phyloP scores from a whole-genome alignment of 1,140 invertebrate species.

The Papilio xuthus region DNA sequence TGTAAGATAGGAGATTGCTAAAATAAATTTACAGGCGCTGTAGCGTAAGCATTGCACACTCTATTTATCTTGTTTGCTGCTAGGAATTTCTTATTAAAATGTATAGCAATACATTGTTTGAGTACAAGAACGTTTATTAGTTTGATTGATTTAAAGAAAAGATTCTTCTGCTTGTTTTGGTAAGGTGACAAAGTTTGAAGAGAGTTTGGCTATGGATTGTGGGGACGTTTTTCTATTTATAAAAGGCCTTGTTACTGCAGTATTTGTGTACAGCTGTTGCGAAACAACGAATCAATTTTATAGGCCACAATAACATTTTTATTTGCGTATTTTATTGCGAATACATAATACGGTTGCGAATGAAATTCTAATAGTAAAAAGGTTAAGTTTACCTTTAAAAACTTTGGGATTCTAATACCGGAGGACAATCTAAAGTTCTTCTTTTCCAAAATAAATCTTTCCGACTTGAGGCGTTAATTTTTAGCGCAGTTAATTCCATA shows the following conservation, averaged over 20 bases:
- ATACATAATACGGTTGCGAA: background rate
- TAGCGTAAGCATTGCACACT: background rate
- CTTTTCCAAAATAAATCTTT: background rate
- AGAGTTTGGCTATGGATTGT: background rate
- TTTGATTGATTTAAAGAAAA: background rate
- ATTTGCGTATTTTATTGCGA: conserved; percentile 17
- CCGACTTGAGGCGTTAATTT: background rate
- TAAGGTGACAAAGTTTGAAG: background rate
- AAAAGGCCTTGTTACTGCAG: background rate
- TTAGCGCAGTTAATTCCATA: background rate
- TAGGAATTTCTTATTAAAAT: background rate
- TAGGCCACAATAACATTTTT: conserved; percentile 19
- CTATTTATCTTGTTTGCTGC: background rate
- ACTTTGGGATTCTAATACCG: background rate
- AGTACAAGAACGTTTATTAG: background rate
- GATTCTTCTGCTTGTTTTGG: background rate
- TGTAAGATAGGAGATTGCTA: background rate
- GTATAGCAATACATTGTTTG: background rate
- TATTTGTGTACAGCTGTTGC: background rate
- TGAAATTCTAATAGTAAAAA: background rate
- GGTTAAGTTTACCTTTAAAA: background rate
- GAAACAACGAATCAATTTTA: conserved; percentile 20
- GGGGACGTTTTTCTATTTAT: background rate
- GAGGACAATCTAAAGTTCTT: background rate
- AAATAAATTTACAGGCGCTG: background rate